These are phyloP conservation scores for Caenorhabditis zanzibari DNA, from an alignment of 2,888 invertebrate species.

Conservation along the genomic window DNA sequence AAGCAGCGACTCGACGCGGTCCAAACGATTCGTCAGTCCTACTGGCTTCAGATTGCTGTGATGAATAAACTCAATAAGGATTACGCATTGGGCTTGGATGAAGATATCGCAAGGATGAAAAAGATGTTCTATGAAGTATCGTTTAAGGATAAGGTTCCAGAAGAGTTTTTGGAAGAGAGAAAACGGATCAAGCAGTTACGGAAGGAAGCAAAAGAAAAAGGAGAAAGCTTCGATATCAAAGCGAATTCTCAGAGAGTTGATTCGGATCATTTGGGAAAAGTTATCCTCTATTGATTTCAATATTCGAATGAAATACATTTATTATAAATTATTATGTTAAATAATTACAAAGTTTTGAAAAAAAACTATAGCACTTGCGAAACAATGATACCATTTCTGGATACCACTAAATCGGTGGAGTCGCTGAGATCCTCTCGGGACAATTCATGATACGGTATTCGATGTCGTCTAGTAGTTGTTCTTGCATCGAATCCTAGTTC, in stretches of 20 bases:
- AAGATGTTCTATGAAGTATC: neutral
- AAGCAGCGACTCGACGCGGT: neutral
- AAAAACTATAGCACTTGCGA: constrained; percentile 25
- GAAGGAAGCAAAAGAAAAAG: neutral
- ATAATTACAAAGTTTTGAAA: neutral
- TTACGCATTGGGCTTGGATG: neutral
- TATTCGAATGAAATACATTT: neutral
- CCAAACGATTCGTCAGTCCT: neutral
- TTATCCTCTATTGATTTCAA: neutral
- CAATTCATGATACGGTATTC: constrained; percentile 62
- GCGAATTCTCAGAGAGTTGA: neutral
- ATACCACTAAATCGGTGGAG: constrained; percentile 56
- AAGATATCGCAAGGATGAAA: neutral
- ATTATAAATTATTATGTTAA: constrained; percentile 8
- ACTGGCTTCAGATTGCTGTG: neutral
- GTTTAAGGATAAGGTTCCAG: neutral
- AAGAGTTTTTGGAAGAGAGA: neutral
- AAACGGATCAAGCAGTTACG: neutral
- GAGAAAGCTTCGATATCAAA: no score
- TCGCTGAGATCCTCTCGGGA: constrained; percentile 59
- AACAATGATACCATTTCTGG: constrained; percentile 63
- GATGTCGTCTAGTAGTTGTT: constrained; percentile 24
- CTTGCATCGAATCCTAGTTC: constrained; percentile 42
- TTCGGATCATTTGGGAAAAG: neutral
- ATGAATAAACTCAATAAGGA: neutral